Conservation (phyloP, 2,113 vertebrate species). For the Balaenoptera acutorostrata region DNA sequence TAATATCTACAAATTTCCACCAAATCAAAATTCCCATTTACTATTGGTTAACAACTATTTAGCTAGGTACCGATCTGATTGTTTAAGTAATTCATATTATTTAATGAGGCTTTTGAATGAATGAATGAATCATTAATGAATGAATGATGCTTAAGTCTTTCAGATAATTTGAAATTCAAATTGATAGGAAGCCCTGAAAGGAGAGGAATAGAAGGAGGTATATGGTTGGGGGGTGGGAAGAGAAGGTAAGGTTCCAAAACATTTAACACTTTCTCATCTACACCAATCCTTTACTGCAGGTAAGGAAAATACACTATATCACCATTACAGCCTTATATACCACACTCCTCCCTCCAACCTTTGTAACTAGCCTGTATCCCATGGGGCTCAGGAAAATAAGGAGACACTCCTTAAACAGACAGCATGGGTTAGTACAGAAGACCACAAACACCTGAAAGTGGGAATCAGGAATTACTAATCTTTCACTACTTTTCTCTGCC, state of each 20-base stretch:
- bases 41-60: background rate
- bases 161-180: conserved; percentile 44
- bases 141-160: conserved; percentile 41
- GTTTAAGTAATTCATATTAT: conserved; percentile 16
- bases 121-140: conserved; percentile 18
- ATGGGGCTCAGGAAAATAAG: background rate
- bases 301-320: conserved; percentile 24
- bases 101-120: background rate
- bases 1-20: conserved; percentile 18
- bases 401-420: background rate
- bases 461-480: background rate
- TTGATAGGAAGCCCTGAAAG: background rate
- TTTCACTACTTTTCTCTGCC: conserved; percentile 36
- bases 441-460: conserved; percentile 23
- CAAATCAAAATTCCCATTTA: conserved; percentile 19
- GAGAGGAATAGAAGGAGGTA: background rate
- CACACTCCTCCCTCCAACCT: conserved; percentile 3
- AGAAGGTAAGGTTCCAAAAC: background rate
- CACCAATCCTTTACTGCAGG: conserved; percentile 3
- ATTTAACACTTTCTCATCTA: conserved; percentile 10
- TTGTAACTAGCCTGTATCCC: background rate
- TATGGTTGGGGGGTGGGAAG: background rate
- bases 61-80: background rate
- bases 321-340: background rate
- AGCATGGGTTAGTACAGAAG: background rate